Evolutionary conservation across 92 coral and sea anemone genomes (phyloP), one percentile per base, ranked within the genome.

Genomic region (Epizoanthus rinbou): DNA sequence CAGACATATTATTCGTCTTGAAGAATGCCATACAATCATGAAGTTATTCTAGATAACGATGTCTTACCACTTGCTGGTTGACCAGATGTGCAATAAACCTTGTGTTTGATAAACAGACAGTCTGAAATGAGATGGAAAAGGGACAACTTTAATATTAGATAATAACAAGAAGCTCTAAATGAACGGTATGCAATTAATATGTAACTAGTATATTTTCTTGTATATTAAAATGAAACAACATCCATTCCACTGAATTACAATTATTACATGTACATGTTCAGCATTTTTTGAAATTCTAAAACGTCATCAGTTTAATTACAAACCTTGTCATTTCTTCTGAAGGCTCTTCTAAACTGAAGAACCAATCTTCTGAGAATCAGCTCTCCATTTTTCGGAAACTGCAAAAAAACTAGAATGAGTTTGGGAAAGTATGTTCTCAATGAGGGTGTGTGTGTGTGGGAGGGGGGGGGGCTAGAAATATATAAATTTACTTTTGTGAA

Each of bases 301-400:
- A 33, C 5, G 18, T 63, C 3, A 21, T 5, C 18, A 45, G 6
- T 47, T 8, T 19, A 45, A 75, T 45, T 9, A 17, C 85, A 16
- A 18, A 95, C 98, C 91, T 95, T 95, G 79, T 91, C 95, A 86
- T 95, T 95, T 84, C 98, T 92, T 74, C 98, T 90, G 87, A 87
- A 95, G 16, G 98, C 95, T 75, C 98, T 74, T 75, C 98, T 83
- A 33, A 95, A 95, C 84, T 88, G 96, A 86, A 95, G 86, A 58
- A 95, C 90, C 65, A 95, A 67, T 50, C 98, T 85, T 76, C 98
- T 89, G 24, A 95, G 74, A 43, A 95, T 91, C 67, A 95, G 93
- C 52, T 95, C 99, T 69, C 99, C 99, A 96, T 94, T 96, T 64
- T 94, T 96, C 9, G 99, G 99, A 79, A 96, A 96, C 99, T 96